Evolutionary conservation across 2,797 vertebrate genomes (phyloP), one percentile per base, ranked within the genome.

Genomic region (Acropternis orthonyx): DNA sequence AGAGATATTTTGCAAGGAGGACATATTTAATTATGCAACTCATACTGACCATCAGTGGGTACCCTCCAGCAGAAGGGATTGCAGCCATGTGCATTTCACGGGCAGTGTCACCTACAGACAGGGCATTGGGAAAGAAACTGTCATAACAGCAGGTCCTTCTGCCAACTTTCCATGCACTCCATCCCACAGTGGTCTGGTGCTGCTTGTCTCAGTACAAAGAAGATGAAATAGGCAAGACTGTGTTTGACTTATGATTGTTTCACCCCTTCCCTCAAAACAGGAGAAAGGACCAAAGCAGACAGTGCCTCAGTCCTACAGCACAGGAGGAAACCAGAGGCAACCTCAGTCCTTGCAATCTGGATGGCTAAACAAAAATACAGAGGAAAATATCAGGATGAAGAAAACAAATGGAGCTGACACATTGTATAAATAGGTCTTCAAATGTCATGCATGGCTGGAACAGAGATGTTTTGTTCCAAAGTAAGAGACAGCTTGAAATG

Each of bases 391-490:
- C 93, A 95, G 81, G 72, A 94, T 71, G 94, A 89, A 91, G 91
- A 96, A 95, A 96, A 93, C 89, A 96, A 97, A 96, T 97, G 91
- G 81, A 97, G 68, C 91, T 95, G 96, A 96, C 96, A 97, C 72
- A 89, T 92, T 96, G 88, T 96, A 92, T 94, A 95, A 97, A 95
- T 95, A 96, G 95, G 94, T 97, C 92, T 94, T 95, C 96, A 97
- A 95, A 97, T 96, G 96, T 95, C 96, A 94, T 75, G 87, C 82
- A 92, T 80, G 89, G 92, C 75, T 97, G 86, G 88, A 95, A 96
- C 95, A 97, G 95, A 97, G 95, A 92, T 54, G 62, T 93, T 96
- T 94, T 96, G 93, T 97, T 96, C 89, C 92, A 63, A 89, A 94
- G 75, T 74, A 96, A 94, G 66, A 96, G 91, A 94, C 68, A 78